Conservation (phyloP, 2,888 invertebrate species). For the Oxycera nigricornis region DNA sequence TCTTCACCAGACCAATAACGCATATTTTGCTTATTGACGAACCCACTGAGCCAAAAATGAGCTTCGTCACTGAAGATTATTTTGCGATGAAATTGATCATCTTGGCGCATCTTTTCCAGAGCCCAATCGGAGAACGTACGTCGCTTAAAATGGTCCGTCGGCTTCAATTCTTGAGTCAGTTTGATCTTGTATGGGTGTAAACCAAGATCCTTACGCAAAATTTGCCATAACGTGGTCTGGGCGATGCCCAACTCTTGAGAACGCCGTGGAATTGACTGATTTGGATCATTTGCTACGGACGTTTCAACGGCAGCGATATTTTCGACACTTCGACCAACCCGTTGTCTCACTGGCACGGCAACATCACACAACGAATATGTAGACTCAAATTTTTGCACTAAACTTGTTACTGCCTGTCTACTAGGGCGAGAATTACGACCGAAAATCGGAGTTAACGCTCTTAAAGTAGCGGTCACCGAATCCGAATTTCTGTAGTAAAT, state of each 20-base stretch:
- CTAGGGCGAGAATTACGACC: constrained; percentile 5
- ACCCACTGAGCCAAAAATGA: too few relatives aligned
- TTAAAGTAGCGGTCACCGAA: constrained; percentile 35
- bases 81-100: too few relatives aligned
- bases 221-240: background rate
- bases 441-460: constrained; percentile 15
- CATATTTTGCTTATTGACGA: too few relatives aligned
- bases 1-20: too few relatives aligned
- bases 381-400: background rate
- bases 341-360: background rate
- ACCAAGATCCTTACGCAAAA: background rate
- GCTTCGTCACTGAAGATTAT: too few relatives aligned
- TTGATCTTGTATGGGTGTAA: constrained; percentile 21
- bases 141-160: background rate
- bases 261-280: constrained; percentile 1
- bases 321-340: background rate
- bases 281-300: background rate
- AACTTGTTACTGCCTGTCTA: background rate
- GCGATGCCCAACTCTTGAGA: background rate
- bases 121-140: constrained; percentile 2
- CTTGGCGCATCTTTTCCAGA: background rate
- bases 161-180: constrained; percentile 11
- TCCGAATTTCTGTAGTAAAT: constrained; percentile 27
- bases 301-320: constrained; percentile 11
- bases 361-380: background rate